Evolutionary conservation across 2,113 vertebrate genomes (phyloP), one percentile per base, ranked within the genome.

Genomic region (Panurus biarmicus): DNA sequence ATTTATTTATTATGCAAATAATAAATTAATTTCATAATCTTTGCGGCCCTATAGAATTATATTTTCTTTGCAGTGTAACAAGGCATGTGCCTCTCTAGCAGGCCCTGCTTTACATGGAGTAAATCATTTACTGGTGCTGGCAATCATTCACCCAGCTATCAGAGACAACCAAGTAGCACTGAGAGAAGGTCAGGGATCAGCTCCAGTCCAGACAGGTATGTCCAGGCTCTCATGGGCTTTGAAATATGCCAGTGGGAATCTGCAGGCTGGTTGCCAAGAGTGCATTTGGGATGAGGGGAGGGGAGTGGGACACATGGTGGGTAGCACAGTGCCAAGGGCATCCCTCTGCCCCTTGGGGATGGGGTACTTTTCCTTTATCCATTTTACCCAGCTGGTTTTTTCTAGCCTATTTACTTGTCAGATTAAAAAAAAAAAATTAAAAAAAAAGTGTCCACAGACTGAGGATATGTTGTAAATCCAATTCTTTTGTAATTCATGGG

Each of bases 141-240:
- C 72, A 96, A 96, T 94, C 38, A 77, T 94, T 95, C 44, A 94
- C 72, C 12, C 53, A 90, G 72, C 67, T 93, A 92, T 88, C 85
- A 40, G n/a, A 92, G 84, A 80, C 89, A 94, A 85, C 44, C 40
- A 72, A 31, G 47, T 1, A 2, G 62, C 3, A 2, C 58, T 51
- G 72, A 86, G 56, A 77, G 75, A 92, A 88, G 92, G 88, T 83
- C 89, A 67, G 90, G 18, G 35, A 67, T 67, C 82, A 40, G 77
- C 44, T 84, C 36, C 65, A 81, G 57, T 48, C 38, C 70, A 48
- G 57, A 56, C 2, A 1, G 36, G 38, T 51, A 60, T 0, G 2
- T 35, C 71, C 80, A 45, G 31, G 58, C 12, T 87, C 17, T 78
- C 70, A 56, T 0, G 0, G 14, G 36, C 25, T 78, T 62, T 69